A percentile compares a stretch with the other conserved stretches of the same genome.
These are phyloP conservation scores for Chloebia gouldiae DNA, from an alignment of 2,113 vertebrate genomes.

Conservation along the genomic window DNA sequence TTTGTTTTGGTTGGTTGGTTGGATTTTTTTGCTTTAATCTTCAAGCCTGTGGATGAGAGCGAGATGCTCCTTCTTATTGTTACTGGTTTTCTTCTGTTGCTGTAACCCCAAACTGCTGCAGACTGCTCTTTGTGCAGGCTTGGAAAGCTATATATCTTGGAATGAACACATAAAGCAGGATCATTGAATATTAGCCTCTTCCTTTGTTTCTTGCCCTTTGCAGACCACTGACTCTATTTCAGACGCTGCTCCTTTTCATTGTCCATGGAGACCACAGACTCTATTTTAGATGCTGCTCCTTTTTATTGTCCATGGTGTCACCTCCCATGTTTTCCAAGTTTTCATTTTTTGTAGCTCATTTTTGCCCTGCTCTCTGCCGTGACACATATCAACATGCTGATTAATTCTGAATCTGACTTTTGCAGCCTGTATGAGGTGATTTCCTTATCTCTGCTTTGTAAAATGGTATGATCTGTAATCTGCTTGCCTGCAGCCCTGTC, in stretches of 20 bases:
- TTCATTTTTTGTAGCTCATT: not conserved
- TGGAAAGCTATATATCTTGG: not conserved
- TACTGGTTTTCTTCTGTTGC: not conserved
- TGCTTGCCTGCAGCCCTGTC: not conserved
- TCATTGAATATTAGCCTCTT: not conserved
- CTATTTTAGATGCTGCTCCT: not conserved
- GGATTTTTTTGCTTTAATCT: not conserved
- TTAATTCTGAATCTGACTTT: not conserved
- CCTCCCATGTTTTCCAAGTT: not conserved
- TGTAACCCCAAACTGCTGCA: not conserved
- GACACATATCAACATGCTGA: not conserved
- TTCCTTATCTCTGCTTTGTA: not conserved
- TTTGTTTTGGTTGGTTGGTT: not conserved
- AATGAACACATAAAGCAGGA: not conserved
- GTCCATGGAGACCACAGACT: not conserved
- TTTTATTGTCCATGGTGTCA: not conserved
- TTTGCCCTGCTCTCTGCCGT: not conserved
- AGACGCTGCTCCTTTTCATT: not conserved
- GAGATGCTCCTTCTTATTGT: not conserved
- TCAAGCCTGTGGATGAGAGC: not conserved
- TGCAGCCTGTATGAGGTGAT: not conserved
- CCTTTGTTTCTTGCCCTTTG: not conserved
- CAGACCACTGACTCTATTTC: not conserved
- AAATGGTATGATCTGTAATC: not conserved
- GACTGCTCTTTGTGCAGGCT: not conserved